phyloP scores from a whole-genome alignment of 2,113 vertebrate genomes.

The Callospermophilus lateralis region DNA sequence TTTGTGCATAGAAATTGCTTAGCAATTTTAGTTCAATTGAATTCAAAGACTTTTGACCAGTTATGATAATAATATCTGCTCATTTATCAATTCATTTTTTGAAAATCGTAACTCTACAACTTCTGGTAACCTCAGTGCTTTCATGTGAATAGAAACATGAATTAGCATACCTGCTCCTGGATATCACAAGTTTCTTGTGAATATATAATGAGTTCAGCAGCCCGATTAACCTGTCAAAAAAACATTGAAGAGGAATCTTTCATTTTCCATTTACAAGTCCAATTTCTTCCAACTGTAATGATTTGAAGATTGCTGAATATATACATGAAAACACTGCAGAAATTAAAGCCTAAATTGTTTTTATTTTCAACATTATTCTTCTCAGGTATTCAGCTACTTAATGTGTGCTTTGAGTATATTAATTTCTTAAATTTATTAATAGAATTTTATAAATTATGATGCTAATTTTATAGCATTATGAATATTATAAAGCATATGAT shows the following conservation, averaged over 20 bases:
- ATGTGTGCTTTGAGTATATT: background rate
- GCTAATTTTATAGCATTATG: background rate
- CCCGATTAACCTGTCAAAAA: background rate
- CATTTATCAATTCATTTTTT: background rate
- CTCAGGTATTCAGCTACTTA: background rate
- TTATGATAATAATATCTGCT: background rate
- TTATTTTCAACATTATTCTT: constrained; percentile 15
- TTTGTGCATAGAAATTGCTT: background rate
- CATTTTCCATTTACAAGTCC: background rate
- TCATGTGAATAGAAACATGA: background rate
- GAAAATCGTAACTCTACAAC: background rate
- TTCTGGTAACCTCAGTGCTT: background rate
- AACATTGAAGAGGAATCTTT: background rate
- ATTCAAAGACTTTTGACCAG: constrained; percentile 16
- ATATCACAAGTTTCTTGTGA: background rate
- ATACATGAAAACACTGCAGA: background rate
- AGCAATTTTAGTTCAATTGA: background rate
- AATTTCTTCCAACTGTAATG: background rate
- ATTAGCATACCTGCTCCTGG: background rate
- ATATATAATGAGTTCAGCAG: background rate
- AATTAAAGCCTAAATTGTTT: constrained; percentile 7
- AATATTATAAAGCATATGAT: background rate
- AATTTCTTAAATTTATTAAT: background rate
- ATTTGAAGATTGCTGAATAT: background rate
- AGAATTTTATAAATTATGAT: background rate